Base-by-base conservation (phyloP, 2,888 invertebrate species). In the Drosophila pseudotalamancana region DNA sequence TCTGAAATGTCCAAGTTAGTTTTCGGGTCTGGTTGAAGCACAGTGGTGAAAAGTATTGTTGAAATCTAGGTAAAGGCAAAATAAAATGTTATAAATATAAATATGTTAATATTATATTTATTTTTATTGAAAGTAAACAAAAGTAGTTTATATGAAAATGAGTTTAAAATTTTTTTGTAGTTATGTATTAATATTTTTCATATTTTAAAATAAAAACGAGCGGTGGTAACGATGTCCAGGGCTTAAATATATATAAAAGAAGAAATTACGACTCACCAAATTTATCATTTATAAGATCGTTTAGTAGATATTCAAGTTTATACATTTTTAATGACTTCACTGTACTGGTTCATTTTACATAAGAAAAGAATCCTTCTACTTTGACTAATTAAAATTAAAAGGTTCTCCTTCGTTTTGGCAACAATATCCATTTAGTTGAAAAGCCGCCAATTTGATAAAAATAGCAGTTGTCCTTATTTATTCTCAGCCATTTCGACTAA, bases 371-470 rank as follows among this genome's bases (percentile, higher is more conserved):
- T 42, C 42, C 32, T 27, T 8, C 43, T 43, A 31, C 31, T 42
- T 61, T 48, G 55, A 29, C 56, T 75, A 74, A 74, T 75, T 74
- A 67, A 57, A 67, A 51, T 45, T 37, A 40, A 56, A 71, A 48
- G 42, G 16, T 18, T 54, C n/a, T n/a, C n/a, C n/a, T 50, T 43
- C 31, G 39, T 46, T 67, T 53, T 21, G 18, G 32, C 40, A 54
- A 56, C 27, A 55, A 37, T 14, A 70, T 59, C 43, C 56, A 60
- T 57, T 51, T 66, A 70, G 80, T 66, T 64, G 23, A 45, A 34
- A 67, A 54, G 56, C 46, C 43, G 42, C 29, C 35, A 43, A 67
- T 39, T 54, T 53, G 48, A 11, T 34, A 25, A 32, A 56, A 37
- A 65, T 45, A 40, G 9, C 55, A 42, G 16, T 31, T 34, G 34